Base-by-base conservation (phyloP, 1,140 invertebrate genomes). In the Papilio machaon region DNA sequence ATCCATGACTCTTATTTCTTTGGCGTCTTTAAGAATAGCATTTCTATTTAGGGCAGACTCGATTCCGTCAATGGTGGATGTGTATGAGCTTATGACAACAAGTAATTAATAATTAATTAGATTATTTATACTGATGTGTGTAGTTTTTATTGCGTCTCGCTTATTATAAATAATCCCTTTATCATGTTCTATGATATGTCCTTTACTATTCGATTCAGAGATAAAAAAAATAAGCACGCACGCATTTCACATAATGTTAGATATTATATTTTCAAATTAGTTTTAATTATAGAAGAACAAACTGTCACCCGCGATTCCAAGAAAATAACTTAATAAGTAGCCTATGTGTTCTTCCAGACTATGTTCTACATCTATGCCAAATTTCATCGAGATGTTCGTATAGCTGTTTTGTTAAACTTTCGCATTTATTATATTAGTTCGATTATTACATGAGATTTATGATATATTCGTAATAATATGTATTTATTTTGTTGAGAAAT, bases 181-280 rank as follows among this genome's bases (percentile, higher is more conserved):
- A 70, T 70, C 64, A 35, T 70, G 30, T 70, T 70, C 64, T 70
- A 30, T 64, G 19, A 70, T 70, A 70, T 70, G 19, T 70, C 17
- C 0, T 70, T 15, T 15, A 35, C 13, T 35, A 13, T 30, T 64
- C 23, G 23, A 35, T 35, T 15, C 64, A 67, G 2, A 70, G 23
- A 70, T 70, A 30, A 43, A 43, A 43, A 70, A 70, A 67, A 17
- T 30, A 64, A 11, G 6, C 13, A 64, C n/a, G n/a, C n/a, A 64
- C 23, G 60, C 10, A 30, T 19, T 30, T 64, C 30, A 2, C 10
- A 64, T 64, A 64, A 30, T 30, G 23, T 13, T 70, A 35, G 30
- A 35, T 38, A 35, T 52, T 1, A 35, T 70, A 6, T 35, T 15
- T 70, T 35, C 10, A 17, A 30, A 35, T 30, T 64, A 64, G 19